phyloP scores from a whole-genome alignment of 2,888 invertebrate genomes.

The Diloba caeruleocephala region DNA sequence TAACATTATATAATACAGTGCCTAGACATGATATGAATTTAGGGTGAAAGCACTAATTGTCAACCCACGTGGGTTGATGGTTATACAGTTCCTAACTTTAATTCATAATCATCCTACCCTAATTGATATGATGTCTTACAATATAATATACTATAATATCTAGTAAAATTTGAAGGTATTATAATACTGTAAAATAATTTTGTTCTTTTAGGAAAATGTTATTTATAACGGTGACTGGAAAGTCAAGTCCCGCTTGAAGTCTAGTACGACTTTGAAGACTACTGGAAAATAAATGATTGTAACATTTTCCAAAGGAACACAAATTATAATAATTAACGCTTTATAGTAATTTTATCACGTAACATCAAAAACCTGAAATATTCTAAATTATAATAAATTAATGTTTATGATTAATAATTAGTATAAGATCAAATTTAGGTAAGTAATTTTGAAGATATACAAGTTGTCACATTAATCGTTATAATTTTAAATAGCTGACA shows the following conservation, averaged over 20 bases:
- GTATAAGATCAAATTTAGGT: constrained; percentile 47
- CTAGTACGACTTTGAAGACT: background rate
- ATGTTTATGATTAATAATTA: constrained; percentile 53
- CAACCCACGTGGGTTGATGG: constrained; percentile 21
- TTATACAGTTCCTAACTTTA: constrained; percentile 45
- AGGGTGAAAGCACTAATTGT: constrained; percentile 35
- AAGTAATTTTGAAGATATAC: constrained; percentile 48
- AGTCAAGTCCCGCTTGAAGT: background rate
- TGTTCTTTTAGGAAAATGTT: constrained; percentile 36
- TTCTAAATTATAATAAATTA: constrained; percentile 82
- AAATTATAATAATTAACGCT: constrained; percentile 71
- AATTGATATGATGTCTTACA: constrained; percentile 53
- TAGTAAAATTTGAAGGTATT: constrained; percentile 40
- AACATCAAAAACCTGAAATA: constrained; percentile 73
- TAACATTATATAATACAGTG: constrained; percentile 45
- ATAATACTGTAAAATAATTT: constrained; percentile 35
- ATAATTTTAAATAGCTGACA: constrained; percentile 35
- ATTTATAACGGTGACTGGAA: background rate
- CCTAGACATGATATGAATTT: constrained; percentile 56
- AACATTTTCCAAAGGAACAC: constrained; percentile 40
- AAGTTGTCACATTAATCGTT: constrained; percentile 40
- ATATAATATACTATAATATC: constrained; percentile 40
- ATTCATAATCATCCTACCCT: constrained; percentile 36
- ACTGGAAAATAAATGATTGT: background rate
- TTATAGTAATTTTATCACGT: constrained; percentile 78